A percentile compares a stretch with the other conserved stretches of the same genome.
phyloP scores from a whole-genome alignment of 2,888 invertebrate species.

The Chorisops tibialis region DNA sequence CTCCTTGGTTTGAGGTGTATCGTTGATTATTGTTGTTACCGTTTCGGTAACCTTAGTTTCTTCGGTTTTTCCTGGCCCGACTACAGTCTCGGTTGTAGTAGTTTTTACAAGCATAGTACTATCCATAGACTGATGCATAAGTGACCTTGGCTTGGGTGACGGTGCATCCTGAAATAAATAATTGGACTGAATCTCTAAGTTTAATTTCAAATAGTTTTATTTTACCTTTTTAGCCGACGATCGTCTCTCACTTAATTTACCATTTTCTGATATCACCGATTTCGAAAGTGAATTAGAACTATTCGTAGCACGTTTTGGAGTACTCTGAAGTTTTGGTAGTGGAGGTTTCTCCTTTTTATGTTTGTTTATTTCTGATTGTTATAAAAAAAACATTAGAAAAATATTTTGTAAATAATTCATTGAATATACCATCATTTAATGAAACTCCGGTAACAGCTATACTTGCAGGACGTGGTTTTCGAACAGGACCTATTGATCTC shows the following conservation, averaged over 20 bases:
- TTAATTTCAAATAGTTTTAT: constrained; percentile 22
- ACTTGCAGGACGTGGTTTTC: constrained; percentile 75
- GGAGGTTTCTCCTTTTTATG: constrained; percentile 55
- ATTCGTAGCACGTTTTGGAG: constrained; percentile 47
- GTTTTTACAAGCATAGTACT: constrained; percentile 1
- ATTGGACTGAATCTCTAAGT: constrained; percentile 23
- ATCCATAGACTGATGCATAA: constrained; percentile 19
- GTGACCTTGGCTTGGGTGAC: constrained; percentile 37
- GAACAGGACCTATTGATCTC: constrained; percentile 58
- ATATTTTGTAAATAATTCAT: constrained; percentile 38
- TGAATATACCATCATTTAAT: constrained; percentile 51
- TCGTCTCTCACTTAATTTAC: constrained; percentile 41
- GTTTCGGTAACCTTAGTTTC: constrained; percentile 8
- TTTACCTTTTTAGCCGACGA: constrained; percentile 44
- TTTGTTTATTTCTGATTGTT: constrained; percentile 36
- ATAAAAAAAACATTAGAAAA: constrained; percentile 18
- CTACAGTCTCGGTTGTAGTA: not conserved
- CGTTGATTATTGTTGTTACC: constrained; percentile 38
- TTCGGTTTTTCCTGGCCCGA: constrained; percentile 3
- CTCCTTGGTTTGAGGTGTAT: constrained; percentile 48
- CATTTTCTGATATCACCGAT: constrained; percentile 10
- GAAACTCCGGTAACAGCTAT: constrained; percentile 83
- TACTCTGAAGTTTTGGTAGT: constrained; percentile 51
- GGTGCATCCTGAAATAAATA: constrained; percentile 35
- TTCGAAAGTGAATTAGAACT: constrained; percentile 18